Evolutionary conservation across 2,797 vertebrate genomes (phyloP), one percentile per base, ranked within the genome.

Genomic region (Limosa lapponica): DNA sequence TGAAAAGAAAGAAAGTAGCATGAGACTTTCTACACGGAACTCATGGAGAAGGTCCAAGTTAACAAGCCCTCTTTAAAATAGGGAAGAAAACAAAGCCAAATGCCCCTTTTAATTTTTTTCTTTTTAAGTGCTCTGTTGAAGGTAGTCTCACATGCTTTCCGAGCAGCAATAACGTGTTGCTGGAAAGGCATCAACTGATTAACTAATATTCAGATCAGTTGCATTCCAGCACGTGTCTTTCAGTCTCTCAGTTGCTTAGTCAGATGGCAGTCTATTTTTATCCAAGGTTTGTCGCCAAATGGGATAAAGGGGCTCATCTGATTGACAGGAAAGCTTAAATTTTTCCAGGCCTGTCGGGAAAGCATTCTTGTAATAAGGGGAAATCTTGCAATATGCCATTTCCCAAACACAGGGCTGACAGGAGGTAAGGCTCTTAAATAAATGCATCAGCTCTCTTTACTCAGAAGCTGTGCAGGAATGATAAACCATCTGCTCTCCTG

Each of bases 261-360:
- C 93, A 96, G 85, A 92, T 93, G 78, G 72, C 58, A 88, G 48
- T 48, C 91, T 97, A 92, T 97, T 95, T 96, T 97, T 97, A 92
- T 41, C 58, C 48, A 79, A 52, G 79, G 57, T 89, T 70, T 82
- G 59, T 66, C 8, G 2, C 88, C 95, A 97, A 86, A 96, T 87
- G 75, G 64, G 96, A 96, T 97, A 94, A 97, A 94, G 64, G 52
- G 54, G 49, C 86, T 96, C 92, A 96, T 95, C 89, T 93, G 85
- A 94, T 70, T 92, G 89, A 91, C 84, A 89, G 89, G 93, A 96
- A 97, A 96, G 89, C 93, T 95, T 96, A 87, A 51, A 57, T 86
- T 94, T 96, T 96, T 89, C 70, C 70, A 73, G 82, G 44, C 58
- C 52, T 85, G 34, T 57, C 9, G 1, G 87, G 67, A 93, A 95